phyloP scores from a whole-genome alignment of 2,797 vertebrate species.

The Austrolebias charrua region DNA sequence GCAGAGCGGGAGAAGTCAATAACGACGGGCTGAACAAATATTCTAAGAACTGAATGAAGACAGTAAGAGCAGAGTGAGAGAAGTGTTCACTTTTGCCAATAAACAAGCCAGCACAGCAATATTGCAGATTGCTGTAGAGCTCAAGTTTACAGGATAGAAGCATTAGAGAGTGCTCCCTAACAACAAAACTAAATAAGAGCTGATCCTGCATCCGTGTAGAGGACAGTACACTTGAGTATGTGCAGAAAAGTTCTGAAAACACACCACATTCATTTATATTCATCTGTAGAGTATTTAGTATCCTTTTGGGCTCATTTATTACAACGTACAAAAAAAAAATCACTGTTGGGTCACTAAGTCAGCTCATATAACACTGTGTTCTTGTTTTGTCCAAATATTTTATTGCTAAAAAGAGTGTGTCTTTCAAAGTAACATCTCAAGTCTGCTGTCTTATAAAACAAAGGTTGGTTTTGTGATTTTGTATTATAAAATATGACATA shows the following conservation, averaged over 20 bases:
- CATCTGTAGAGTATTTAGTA: too few relatives aligned
- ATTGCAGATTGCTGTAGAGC: slow-evolving; percentile 65
- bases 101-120: slow-evolving; percentile 69
- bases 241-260: not conserved
- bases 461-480: too few relatives aligned
- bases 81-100: slow-evolving; percentile 70
- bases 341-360: too few relatives aligned
- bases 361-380: too few relatives aligned
- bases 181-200: slow-evolving; percentile 51
- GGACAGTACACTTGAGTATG: not conserved
- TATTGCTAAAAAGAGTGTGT: too few relatives aligned
- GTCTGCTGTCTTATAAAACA: too few relatives aligned
- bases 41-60: slow-evolving; percentile 26
- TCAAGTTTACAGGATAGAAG: slow-evolving; percentile 61
- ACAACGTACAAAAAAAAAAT: too few relatives aligned
- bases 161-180: slow-evolving; percentile 53
- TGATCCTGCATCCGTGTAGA: slow-evolving; percentile 51
- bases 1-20: slow-evolving; percentile 61
- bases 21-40: slow-evolving; percentile 65
- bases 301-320: too few relatives aligned
- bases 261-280: too few relatives aligned
- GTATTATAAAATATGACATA: too few relatives aligned
- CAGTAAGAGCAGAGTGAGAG: slow-evolving; percentile 35
- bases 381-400: too few relatives aligned
- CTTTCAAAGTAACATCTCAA: too few relatives aligned